A percentile compares a stretch with the other conserved stretches of the same genome.
Conservation (phyloP, 2,888 invertebrate genomes). For the Macrophya alboannulata region DNA sequence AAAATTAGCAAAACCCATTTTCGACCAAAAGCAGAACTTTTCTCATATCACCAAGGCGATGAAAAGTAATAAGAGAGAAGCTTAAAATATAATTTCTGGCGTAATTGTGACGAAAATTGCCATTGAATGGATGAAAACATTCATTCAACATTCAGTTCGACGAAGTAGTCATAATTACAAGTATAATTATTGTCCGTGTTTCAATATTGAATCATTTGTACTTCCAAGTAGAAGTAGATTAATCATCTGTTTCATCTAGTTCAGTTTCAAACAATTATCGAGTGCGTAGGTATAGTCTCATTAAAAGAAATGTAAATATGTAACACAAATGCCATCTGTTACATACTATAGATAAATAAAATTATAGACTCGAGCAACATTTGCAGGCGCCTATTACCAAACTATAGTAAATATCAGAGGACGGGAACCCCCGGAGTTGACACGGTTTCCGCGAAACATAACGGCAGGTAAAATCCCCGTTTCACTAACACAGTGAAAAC, state of each 20-base stretch:
- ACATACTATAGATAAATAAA: background rate
- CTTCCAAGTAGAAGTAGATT: background rate
- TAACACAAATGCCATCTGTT: background rate
- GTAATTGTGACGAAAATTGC: background rate
- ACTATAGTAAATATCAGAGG: conserved; percentile 9
- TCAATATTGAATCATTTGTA: background rate
- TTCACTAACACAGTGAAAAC: background rate
- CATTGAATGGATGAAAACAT: background rate
- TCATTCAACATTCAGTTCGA: background rate
- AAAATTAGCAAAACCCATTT: no score
- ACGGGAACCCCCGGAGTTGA: conserved; percentile 21
- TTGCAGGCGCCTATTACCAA: background rate
- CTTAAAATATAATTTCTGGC: background rate
- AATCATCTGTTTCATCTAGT: background rate
- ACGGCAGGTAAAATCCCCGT: conserved; percentile 3
- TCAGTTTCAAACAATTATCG: background rate
- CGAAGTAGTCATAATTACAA: background rate
- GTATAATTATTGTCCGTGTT: background rate
- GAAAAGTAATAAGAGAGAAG: no score
- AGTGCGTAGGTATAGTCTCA: background rate
- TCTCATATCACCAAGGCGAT: no score
- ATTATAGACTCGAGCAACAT: background rate
- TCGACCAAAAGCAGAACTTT: no score
- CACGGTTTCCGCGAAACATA: background rate
- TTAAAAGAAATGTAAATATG: background rate